A percentile compares a stretch with the other conserved stretches of the same genome.
Conservation (phyloP, 2,113 vertebrate species). For the Chaetorhynchus papuensis region DNA sequence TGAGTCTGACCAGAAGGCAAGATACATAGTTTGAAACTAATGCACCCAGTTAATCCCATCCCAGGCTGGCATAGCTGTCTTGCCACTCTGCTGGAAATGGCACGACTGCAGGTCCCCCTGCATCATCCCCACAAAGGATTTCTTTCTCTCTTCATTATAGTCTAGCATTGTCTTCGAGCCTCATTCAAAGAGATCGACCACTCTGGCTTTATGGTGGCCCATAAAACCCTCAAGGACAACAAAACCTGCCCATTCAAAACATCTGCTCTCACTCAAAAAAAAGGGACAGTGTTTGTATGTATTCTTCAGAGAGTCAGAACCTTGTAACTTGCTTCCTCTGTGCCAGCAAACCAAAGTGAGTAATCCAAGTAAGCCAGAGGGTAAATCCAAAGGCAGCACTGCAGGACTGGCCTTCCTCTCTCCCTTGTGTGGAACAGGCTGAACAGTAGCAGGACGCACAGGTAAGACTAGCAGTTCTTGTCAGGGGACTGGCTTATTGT, state of each 20-base stretch:
- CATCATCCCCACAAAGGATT: background rate
- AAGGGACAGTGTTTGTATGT: background rate
- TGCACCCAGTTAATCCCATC: background rate
- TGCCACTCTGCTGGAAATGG: background rate
- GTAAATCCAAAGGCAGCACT: background rate
- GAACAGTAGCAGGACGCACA: background rate
- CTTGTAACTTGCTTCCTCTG: background rate
- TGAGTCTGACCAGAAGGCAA: background rate
- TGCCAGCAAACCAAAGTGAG: background rate
- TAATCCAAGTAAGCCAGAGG: background rate
- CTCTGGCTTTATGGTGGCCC: background rate
- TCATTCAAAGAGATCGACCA: background rate
- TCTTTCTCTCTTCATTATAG: background rate
- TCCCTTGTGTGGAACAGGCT: background rate
- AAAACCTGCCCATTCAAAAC: background rate
- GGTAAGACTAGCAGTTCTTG: background rate
- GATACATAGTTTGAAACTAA: background rate
- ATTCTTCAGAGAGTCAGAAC: background rate
- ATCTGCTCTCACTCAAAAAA: background rate
- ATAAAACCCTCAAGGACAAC: background rate
- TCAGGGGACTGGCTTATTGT: background rate
- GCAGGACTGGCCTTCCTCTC: background rate
- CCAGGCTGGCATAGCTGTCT: background rate
- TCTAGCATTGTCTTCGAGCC: background rate
- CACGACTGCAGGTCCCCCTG: background rate